phyloP scores from a whole-genome alignment of 2,797 vertebrate genomes.

The Ctenosaura bakeri region DNA sequence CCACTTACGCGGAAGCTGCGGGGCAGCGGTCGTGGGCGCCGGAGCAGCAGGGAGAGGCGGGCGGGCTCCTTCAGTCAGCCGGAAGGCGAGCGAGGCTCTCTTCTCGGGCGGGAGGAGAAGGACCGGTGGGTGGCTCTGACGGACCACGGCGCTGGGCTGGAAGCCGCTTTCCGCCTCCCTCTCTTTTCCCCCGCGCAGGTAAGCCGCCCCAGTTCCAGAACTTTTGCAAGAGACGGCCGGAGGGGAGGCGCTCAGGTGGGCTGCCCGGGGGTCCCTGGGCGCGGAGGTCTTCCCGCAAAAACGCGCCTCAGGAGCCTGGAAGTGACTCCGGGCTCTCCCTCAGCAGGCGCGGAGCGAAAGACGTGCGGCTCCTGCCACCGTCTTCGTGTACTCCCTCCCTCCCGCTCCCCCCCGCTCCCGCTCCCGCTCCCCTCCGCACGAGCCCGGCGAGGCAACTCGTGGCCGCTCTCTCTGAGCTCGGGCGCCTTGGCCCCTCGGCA shows the following conservation, averaged over 20 bases:
- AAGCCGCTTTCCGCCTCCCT: too few relatives aligned
- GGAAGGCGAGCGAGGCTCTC: too few relatives aligned
- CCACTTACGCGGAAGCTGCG: neutral
- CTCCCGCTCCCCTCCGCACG: neutral
- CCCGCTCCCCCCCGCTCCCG: neutral
- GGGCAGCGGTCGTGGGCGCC: too few relatives aligned
- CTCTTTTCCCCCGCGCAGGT: neutral
- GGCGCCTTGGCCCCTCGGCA: conserved; percentile 9
- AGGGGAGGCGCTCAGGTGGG: neutral
- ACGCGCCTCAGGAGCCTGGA: neutral
- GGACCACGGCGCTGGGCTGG: neutral
- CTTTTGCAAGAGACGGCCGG: conserved; percentile 9
- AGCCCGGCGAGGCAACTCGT: conserved; percentile 59
- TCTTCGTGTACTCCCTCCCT: conserved; percentile 20
- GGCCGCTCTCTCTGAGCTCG: conserved; percentile 32
- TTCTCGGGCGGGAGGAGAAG: neutral
- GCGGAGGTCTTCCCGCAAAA: neutral
- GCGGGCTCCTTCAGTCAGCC: too few relatives aligned
- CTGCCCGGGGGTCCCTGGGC: neutral
- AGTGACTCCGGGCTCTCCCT: neutral
- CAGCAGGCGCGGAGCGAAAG: neutral
- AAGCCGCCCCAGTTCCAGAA: neutral
- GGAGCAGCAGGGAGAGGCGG: neutral
- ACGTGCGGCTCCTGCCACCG: neutral
- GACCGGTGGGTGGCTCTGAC: neutral